Conservation (phyloP, 2,113 vertebrate species). For the Rousettus leschenaultii region DNA sequence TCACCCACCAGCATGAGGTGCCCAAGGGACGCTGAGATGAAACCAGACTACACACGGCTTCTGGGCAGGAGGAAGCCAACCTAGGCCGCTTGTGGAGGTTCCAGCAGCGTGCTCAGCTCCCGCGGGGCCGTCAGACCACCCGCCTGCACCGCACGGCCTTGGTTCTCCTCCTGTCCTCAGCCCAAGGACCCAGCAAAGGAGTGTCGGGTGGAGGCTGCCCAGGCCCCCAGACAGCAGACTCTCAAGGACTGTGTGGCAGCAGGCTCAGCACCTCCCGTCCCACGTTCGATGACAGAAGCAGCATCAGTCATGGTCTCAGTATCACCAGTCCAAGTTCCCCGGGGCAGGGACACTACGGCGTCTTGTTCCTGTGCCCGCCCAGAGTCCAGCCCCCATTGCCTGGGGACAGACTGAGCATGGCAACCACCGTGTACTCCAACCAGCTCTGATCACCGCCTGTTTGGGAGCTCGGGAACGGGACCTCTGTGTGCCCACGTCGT, state of each 20-base stretch:
- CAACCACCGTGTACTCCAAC: neutral
- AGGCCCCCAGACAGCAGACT: too few species aligned
- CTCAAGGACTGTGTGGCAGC: neutral
- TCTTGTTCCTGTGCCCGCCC: neutral
- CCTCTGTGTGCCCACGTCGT: neutral
- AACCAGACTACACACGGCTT: neutral
- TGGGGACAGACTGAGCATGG: neutral
- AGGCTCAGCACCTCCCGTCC: neutral
- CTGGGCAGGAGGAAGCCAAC: neutral
- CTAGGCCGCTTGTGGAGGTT: neutral
- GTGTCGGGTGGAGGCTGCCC: too few species aligned
- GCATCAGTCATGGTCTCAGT: neutral
- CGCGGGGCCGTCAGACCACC: neutral
- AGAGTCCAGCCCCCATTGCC: neutral
- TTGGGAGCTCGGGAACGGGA: neutral
- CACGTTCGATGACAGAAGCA: neutral
- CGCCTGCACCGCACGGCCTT: fast-evolving
- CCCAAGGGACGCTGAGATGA: neutral
- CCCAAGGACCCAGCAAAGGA: too few species aligned
- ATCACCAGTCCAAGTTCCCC: neutral
- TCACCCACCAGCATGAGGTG: neutral
- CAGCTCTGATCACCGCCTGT: neutral
- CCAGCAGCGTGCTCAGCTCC: neutral
- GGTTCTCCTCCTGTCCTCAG: too few species aligned
- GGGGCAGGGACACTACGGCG: neutral